Base-by-base conservation (phyloP, 2,888 invertebrate species). In the Eilema griseolum region DNA sequence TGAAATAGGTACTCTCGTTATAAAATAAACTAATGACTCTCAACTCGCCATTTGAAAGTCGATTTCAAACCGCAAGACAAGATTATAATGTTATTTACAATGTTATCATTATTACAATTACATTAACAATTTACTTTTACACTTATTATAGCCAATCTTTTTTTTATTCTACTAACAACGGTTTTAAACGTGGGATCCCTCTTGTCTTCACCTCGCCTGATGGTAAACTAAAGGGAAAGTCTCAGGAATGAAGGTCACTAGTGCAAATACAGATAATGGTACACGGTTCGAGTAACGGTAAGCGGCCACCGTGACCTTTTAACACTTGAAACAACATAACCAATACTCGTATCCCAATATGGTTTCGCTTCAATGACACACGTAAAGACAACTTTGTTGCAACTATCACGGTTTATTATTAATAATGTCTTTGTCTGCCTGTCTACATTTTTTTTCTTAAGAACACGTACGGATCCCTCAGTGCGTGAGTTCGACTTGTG, bases 11-110 rank as follows among this genome's bases (percentile, higher is more conserved):
- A 57, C 28, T 62, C 72, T 72, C 23, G 61, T 69, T 72, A 68
- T 65, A 68, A 68, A 68, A 68, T 62, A 52, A 67, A 71, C 33
- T 67, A 67, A 71, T 67, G 23, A 33, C 64, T 63, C 28, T 24
- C 41, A 56, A 65, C 65, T 61, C 56, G 61, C 64, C 56, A 65
- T 65, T 65, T 52, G 68, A 65, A 71, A 71, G 61, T 71, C 68
- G 68, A 71, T 68, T 65, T 65, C 37, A 41, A 68, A 71, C 65
- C 65, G 65, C 71, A 68, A 26, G 61, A 65, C 33, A 28, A 65
- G 56, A 64, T 64, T 64, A 61, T 23, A 63, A 31, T 46, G 56
- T 7, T 61, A 69, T 52, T 66, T 66, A 63, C 59, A 37, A 62
- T 71, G 28, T 60, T 57, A 66, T 63, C 70, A 59, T 62, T 52